These are phyloP conservation scores for Cantharis flavilabris DNA, from an alignment of 2,888 invertebrate genomes.

Conservation along the genomic window DNA sequence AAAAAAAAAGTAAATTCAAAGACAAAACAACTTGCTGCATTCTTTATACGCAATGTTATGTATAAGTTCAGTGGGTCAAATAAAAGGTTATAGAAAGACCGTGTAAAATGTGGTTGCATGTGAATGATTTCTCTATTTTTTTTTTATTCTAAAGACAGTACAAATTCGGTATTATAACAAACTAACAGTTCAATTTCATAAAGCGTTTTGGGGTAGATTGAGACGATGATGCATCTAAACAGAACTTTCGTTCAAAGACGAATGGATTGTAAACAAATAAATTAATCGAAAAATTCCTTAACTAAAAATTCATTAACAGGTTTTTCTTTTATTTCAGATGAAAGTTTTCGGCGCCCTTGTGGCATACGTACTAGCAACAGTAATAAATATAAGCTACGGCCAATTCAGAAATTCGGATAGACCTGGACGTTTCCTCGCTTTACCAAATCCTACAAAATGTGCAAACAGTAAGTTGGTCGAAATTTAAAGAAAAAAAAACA, in stretches of 20 bases:
- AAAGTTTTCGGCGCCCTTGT: slow-evolving; percentile 68
- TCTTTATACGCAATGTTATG: slow-evolving; percentile 15
- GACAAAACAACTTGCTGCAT: slow-evolving; percentile 6
- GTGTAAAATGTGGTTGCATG: slow-evolving; percentile 13
- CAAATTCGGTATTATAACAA: neutral
- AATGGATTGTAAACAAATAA: too few relatives aligned
- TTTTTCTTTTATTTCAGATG: slow-evolving; percentile 60
- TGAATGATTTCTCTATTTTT: slow-evolving; percentile 18
- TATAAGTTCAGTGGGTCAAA: slow-evolving; percentile 30
- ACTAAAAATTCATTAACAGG: too few relatives aligned
- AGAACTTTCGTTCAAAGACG: too few relatives aligned
- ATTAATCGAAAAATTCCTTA: too few relatives aligned
- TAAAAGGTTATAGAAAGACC: slow-evolving; percentile 25
- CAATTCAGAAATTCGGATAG: slow-evolving; percentile 68
- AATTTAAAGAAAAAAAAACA: neutral
- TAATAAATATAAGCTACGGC: slow-evolving; percentile 60
- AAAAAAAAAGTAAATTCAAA: neutral
- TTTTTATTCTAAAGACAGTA: neutral
- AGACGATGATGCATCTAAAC: neutral
- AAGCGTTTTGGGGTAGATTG: neutral
- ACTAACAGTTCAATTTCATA: neutral
- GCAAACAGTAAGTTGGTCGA: slow-evolving; percentile 73
- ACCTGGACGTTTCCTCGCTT: slow-evolving; percentile 82
- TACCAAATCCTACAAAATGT: slow-evolving; percentile 82
- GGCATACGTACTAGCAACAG: slow-evolving; percentile 62